phyloP scores from a whole-genome alignment of 1,140 invertebrate species.

The Conus betulinus region DNA sequence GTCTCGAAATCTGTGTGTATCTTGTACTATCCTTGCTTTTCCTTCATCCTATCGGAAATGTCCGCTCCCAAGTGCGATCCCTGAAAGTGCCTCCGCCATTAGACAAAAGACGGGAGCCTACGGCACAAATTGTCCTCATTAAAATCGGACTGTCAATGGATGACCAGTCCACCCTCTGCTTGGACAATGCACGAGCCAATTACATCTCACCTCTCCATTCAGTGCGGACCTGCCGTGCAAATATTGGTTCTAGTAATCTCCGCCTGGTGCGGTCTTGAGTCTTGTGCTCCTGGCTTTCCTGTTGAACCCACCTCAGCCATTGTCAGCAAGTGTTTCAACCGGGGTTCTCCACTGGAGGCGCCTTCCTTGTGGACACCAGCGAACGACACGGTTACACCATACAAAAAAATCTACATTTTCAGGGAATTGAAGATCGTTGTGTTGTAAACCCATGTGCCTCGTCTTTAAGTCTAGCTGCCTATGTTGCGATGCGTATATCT shows the following conservation, averaged over 20 bases:
- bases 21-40: not conserved
- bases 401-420: too few species aligned
- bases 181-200: slow-evolving; percentile 12
- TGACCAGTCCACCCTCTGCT: slow-evolving; percentile 12
- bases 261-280: not conserved
- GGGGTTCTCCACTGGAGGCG: not conserved
- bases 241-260: slow-evolving; percentile 23
- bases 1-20: not conserved
- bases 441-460: too few species aligned
- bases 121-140: slow-evolving; percentile 17
- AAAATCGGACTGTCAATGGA: slow-evolving; percentile 2
- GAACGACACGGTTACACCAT: not conserved
- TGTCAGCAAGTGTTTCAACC: slow-evolving; percentile 9
- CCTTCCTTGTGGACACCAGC: not conserved
- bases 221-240: slow-evolving; percentile 10
- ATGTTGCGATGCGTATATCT: too few species aligned
- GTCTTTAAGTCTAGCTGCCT: too few species aligned
- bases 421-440: too few species aligned
- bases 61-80: not conserved
- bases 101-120: not conserved
- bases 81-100: not conserved
- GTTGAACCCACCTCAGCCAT: not conserved
- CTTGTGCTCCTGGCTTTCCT: not conserved
- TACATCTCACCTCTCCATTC: slow-evolving; percentile 20
- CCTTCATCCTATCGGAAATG: not conserved